Conservation (phyloP, 2,113 vertebrate genomes). For the Cyphotilapia sp. region DNA sequence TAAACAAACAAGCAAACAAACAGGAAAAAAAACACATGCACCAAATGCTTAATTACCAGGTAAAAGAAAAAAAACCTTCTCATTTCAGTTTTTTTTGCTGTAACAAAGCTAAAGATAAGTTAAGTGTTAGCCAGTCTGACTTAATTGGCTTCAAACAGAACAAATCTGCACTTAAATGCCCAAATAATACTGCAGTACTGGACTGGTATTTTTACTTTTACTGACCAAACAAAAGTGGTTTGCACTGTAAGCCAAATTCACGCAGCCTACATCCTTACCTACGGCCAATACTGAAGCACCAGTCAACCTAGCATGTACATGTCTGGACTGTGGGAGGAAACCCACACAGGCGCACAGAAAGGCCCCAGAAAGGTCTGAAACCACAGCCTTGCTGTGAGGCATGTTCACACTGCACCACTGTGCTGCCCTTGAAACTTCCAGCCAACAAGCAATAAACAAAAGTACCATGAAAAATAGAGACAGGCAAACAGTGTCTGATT, state of each 20-base stretch:
- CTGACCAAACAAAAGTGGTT: neutral
- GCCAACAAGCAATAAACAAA: neutral
- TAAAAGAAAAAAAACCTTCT: neutral
- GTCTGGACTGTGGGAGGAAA: neutral
- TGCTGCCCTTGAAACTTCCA: neutral
- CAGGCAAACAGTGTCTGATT: neutral
- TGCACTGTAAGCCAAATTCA: neutral
- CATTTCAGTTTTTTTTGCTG: neutral
- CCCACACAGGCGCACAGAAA: neutral
- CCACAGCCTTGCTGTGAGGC: neutral
- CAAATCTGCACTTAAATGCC: neutral
- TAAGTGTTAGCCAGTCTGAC: neutral
- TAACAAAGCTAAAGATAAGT: neutral
- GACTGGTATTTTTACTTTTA: neutral
- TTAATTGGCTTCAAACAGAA: neutral
- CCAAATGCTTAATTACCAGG: neutral
- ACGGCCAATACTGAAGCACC: neutral
- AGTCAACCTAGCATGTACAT: neutral
- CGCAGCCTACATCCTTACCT: neutral
- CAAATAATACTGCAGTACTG: too few relatives aligned
- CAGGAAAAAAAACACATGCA: neutral
- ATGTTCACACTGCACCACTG: neutral
- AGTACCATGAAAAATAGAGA: neutral
- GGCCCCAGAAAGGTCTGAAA: neutral
- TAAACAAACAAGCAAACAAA: neutral